These are phyloP conservation scores for Cryptocheilus praepositus DNA, from an alignment of 2,888 invertebrate genomes.

Conservation along the genomic window DNA sequence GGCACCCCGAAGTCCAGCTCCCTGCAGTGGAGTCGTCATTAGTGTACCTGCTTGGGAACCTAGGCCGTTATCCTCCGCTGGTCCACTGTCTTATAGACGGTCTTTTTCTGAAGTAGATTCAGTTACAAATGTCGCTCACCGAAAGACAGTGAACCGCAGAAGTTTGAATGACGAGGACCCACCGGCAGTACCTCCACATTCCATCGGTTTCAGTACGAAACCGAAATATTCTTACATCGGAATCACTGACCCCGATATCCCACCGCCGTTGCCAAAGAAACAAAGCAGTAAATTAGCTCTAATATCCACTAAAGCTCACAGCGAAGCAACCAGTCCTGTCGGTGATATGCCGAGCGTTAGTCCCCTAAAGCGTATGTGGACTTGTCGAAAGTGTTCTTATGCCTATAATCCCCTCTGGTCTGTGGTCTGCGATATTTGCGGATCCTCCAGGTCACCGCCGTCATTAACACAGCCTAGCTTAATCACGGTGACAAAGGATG, in stretches of 20 bases:
- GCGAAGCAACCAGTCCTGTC: constrained; percentile 69
- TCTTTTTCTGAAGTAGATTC: constrained; percentile 74
- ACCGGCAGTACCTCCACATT: constrained; percentile 77
- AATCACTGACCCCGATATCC: constrained; percentile 71
- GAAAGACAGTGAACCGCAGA: constrained; percentile 73
- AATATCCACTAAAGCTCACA: constrained; percentile 58
- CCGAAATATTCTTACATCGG: constrained; percentile 71
- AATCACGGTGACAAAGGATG: constrained; percentile 82
- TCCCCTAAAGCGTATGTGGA: constrained; percentile 83
- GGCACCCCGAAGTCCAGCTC: constrained; percentile 79
- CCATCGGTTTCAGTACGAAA: constrained; percentile 69
- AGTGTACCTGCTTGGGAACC: constrained; percentile 76
- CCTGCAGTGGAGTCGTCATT: constrained; percentile 74
- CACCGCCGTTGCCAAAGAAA: constrained; percentile 72
- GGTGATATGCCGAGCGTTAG: constrained; percentile 59
- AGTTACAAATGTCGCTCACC: constrained; percentile 74
- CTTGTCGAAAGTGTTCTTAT: constrained; percentile 91
- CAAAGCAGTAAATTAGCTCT: constrained; percentile 66
- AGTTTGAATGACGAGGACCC: constrained; percentile 78
- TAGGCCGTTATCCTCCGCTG: constrained; percentile 68
- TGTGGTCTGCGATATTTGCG: constrained; percentile 89
- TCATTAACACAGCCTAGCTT: constrained; percentile 81
- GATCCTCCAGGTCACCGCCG: constrained; percentile 80
- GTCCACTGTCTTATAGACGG: constrained; percentile 71
- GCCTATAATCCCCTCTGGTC: constrained; percentile 90